A percentile compares a stretch with the other conserved stretches of the same genome.
phyloP scores from a whole-genome alignment of 2,888 invertebrate genomes.

The Meloe dianella region DNA sequence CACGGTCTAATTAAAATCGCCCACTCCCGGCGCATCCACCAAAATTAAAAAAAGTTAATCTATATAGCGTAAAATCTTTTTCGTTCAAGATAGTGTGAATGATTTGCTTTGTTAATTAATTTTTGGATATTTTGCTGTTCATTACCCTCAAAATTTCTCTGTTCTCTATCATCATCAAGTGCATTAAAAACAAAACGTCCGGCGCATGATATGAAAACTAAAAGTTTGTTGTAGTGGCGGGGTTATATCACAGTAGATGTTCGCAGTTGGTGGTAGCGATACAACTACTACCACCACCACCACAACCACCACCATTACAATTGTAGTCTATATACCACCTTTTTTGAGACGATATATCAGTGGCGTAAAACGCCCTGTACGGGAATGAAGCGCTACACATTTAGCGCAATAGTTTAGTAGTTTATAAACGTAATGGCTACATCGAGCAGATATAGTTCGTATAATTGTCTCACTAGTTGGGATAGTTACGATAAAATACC shows the following conservation, averaged over 20 bases:
- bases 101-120: neutral
- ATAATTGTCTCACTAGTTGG: slow-evolving; percentile 89
- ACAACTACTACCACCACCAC: slow-evolving; percentile 24
- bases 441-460: slow-evolving; percentile 84
- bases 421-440: slow-evolving; percentile 62
- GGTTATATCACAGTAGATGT: slow-evolving; percentile 31
- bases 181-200: slow-evolving; percentile 12
- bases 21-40: neutral
- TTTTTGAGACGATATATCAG: slow-evolving; percentile 34
- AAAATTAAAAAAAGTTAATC: too few species aligned
- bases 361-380: slow-evolving; percentile 52
- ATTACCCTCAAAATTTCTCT: slow-evolving; percentile 13
- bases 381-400: slow-evolving; percentile 47
- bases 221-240: slow-evolving; percentile 36
- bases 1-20: neutral
- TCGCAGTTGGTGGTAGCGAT: slow-evolving; percentile 33
- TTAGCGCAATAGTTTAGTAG: slow-evolving; percentile 37
- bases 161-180: neutral
- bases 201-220: slow-evolving; percentile 26
- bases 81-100: neutral
- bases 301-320: slow-evolving; percentile 31
- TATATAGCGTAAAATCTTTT: too few species aligned
- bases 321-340: neutral
- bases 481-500: slow-evolving; percentile 91
- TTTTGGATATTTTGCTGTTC: neutral